phyloP scores from a whole-genome alignment of 2,888 invertebrate species.

The Micoletzkya japonica region DNA sequence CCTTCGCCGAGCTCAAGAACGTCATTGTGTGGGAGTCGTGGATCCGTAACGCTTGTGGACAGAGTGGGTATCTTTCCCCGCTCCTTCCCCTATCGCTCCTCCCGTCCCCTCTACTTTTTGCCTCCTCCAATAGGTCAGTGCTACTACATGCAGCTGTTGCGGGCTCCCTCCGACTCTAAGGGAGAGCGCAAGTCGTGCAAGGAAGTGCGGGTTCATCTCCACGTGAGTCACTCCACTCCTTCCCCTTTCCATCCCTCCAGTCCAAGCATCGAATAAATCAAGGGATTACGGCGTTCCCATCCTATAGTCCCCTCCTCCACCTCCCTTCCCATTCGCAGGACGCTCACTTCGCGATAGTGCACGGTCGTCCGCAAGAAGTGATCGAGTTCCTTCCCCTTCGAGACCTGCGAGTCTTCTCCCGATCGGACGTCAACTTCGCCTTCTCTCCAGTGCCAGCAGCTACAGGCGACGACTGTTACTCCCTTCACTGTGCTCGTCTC shows the following conservation, averaged over 20 bases:
- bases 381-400: not conserved
- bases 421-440: conserved; percentile 12
- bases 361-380: conserved; percentile 28
- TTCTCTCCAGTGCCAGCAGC: not conserved
- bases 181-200: conserved; percentile 6
- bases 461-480: conserved; percentile 5
- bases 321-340: not conserved
- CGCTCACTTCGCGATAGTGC: conserved; percentile 10
- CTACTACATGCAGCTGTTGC: conserved; percentile 26
- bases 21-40: conserved; percentile 28
- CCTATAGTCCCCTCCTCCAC: not conserved
- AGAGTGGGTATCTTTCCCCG: not conserved
- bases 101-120: not conserved
- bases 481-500: conserved; percentile 23
- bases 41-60: conserved; percentile 27
- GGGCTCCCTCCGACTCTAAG: not conserved
- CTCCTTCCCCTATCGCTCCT: not conserved
- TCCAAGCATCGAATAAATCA: too few species aligned
- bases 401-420: conserved; percentile 22
- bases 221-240: conserved; percentile 16
- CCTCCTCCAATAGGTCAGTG: conserved; percentile 8
- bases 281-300: too few species aligned
- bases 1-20: conserved; percentile 27
- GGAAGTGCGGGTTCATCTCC: conserved; percentile 28
- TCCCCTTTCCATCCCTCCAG: too few species aligned